Conservation (phyloP, 2,113 vertebrate genomes). For the Zeus faber region DNA sequence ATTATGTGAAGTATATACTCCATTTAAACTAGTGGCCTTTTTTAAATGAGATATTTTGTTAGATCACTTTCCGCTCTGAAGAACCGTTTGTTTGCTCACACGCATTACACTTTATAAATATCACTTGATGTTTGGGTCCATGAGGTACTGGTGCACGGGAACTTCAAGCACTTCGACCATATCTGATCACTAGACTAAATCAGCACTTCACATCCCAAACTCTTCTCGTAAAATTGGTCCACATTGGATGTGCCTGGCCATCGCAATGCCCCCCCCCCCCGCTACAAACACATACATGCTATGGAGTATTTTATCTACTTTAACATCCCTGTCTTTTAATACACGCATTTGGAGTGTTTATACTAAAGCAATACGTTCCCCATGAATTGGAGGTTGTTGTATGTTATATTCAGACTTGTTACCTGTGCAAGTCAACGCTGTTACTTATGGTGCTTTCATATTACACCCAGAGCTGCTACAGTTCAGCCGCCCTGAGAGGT, state of each 20-base stretch:
- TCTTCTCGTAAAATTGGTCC: conserved; percentile 13
- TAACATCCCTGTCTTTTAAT: not conserved
- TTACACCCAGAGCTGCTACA: not conserved
- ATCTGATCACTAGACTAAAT: conserved; percentile 17
- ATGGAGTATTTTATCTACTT: not conserved
- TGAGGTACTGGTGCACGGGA: not conserved
- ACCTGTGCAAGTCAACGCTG: conserved; percentile 15
- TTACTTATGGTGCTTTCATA: conserved; percentile 33
- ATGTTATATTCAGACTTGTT: conserved; percentile 18
- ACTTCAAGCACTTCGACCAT: not conserved
- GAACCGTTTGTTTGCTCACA: too few species aligned
- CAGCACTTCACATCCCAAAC: conserved; percentile 39
- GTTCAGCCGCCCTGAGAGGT: too few species aligned
- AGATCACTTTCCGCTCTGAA: not conserved
- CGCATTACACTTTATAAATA: too few species aligned
- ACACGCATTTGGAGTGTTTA: conserved; percentile 11
- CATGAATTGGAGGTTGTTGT: too few species aligned
- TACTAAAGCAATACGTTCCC: too few species aligned
- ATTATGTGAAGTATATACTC: not conserved
- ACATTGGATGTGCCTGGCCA: conserved; percentile 34
- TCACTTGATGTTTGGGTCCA: not conserved
- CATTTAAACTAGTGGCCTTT: not conserved
- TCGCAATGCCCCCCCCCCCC: too few species aligned
- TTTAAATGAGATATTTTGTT: too few species aligned
- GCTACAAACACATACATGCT: not conserved